phyloP scores from a whole-genome alignment of 1,140 invertebrate species.

The Bombus turneri region DNA sequence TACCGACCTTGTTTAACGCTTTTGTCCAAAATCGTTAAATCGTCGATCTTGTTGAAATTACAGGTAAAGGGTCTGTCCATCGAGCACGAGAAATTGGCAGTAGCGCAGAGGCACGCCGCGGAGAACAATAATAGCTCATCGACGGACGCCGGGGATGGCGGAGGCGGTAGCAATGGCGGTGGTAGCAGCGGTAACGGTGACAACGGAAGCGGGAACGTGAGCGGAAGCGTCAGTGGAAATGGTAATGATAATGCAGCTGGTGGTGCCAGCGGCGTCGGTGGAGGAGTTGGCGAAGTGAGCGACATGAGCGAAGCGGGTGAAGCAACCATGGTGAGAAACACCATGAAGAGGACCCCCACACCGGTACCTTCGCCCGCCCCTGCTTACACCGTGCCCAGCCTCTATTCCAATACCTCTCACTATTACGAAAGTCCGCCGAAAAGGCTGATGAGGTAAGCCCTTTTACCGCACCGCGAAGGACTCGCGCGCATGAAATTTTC shows the following conservation, averaged over 20 bases:
- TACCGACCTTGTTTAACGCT: too few relatives aligned
- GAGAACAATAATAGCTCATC: constrained; percentile 79
- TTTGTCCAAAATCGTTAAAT: background rate
- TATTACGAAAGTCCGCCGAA: constrained; percentile 81
- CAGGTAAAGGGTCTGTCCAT: constrained; percentile 91
- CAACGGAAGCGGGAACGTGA: constrained; percentile 70
- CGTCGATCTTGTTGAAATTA: background rate
- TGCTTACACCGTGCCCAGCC: constrained; percentile 72
- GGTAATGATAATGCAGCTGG: constrained; percentile 49
- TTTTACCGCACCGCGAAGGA: constrained; percentile 25
- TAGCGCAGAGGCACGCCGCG: constrained; percentile 85
- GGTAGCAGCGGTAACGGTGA: constrained; percentile 61
- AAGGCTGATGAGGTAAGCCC: constrained; percentile 78
- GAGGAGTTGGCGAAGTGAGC: constrained; percentile 66
- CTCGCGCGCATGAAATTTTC: constrained; percentile 8
- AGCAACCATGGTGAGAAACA: constrained; percentile 76
- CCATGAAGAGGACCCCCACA: constrained; percentile 80
- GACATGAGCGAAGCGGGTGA: constrained; percentile 73
- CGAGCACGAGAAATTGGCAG: constrained; percentile 89
- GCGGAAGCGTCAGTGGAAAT: constrained; percentile 57
- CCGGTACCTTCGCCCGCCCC: constrained; percentile 82
- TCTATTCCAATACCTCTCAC: constrained; percentile 74
- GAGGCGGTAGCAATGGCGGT: background rate
- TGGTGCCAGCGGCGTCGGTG: constrained; percentile 60
- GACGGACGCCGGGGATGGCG: constrained; percentile 53